These are phyloP conservation scores for Julus scanicus DNA, from an alignment of 2,888 invertebrate genomes.

Conservation along the genomic window DNA sequence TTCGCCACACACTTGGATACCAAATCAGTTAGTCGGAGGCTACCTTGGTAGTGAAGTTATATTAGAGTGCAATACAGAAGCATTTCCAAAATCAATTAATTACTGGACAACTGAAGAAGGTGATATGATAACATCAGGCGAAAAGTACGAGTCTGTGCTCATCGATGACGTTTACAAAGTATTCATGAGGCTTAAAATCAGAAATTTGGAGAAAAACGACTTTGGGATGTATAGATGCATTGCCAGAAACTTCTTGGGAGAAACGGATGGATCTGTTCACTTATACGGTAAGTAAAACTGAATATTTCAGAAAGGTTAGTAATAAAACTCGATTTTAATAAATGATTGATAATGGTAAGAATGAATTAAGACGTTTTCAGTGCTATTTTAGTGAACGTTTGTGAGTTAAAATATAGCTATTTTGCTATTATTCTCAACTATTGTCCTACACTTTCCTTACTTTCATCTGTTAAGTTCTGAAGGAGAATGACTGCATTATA, in stretches of 20 bases:
- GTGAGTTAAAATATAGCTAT: no score
- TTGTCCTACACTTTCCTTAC: not conserved
- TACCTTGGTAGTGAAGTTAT: slow-evolving; percentile 61
- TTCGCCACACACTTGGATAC: slow-evolving; percentile 63
- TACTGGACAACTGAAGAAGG: slow-evolving; percentile 62
- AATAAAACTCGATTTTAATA: no score
- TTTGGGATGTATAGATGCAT: slow-evolving; percentile 62
- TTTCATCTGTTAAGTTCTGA: no score
- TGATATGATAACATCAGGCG: slow-evolving; percentile 59
- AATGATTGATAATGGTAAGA: no score
- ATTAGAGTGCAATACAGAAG: slow-evolving; percentile 62
- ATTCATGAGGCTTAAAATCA: slow-evolving; percentile 62
- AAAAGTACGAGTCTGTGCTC: slow-evolving; percentile 59
- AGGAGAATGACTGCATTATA: no score
- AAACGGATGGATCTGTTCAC: slow-evolving; percentile 62
- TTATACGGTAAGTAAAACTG: slow-evolving; percentile 61
- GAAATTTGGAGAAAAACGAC: slow-evolving; percentile 71
- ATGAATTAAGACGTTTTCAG: no score
- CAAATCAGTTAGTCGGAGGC: slow-evolving; percentile 62
- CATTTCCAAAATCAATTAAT: slow-evolving; percentile 62
- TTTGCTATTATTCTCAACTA: no score
- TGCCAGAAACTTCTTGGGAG: slow-evolving; percentile 63
- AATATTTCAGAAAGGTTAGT: not conserved
- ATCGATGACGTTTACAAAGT: slow-evolving; percentile 60
- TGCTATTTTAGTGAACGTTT: no score